Base-by-base conservation (phyloP, 2,113 vertebrate genomes). In the Xiphorhynchus elegans region DNA sequence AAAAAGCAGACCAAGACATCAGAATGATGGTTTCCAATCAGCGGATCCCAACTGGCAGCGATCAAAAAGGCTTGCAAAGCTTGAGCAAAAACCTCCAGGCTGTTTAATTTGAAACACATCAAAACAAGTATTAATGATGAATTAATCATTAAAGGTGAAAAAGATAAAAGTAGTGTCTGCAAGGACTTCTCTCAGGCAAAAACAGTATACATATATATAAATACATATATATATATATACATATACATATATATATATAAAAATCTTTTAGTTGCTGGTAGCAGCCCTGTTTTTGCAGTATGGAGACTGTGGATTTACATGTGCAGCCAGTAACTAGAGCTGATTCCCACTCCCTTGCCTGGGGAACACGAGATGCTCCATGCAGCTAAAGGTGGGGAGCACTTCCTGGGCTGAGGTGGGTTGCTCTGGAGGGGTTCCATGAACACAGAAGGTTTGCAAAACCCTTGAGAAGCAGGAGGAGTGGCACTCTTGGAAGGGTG, bases 51-150 rank as follows among this genome's bases (percentile, higher is more conserved):
- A 56, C 1, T 75, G 80, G 83, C 47, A 92, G 52, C 0, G 0
- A 74, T 56, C 76, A 90, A 55, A 96, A 86, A 90, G 50, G 55
- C 68, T 89, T 33, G 24, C 39, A 77, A 84, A 90, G 25, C 56
- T 68, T 52, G 73, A 78, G 75, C 29, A 94, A 68, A 94, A 94
- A 33, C 39, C 75, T 90, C 83, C 91, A 95, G 86, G 84, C 29
- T 93, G 80, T 95, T 95, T 84, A 92, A 96, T 68, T 26, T 68
- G 84, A 92, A 95, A 91, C 60, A 95, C 44, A 91, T 84, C 73
- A 95, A 95, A 97, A 92, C 91, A 93, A 93, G 47, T 81, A 90
- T 59, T 93, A 95, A 87, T 64, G 64, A 87, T 49, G 20, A 95
- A 90, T 95, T 87, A 87, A 92, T 89, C 42, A 81, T 84, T 92